Base-by-base conservation (phyloP, 2,888 invertebrate genomes). In the Drosophila mulleri region DNA sequence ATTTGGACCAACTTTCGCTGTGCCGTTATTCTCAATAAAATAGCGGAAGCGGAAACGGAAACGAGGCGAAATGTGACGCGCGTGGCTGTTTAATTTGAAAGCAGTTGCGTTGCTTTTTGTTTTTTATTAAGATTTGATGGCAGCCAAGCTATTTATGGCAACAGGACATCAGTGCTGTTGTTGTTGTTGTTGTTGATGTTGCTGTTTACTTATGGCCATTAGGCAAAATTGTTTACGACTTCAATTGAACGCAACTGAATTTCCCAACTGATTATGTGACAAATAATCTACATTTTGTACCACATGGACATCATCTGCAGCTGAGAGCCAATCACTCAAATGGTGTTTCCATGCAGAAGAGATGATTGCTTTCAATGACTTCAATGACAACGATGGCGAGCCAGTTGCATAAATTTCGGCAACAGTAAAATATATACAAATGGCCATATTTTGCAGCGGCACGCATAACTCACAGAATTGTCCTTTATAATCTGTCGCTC, bases 401-500 rank as follows among this genome's bases (percentile, higher is more conserved):
- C 53, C 65, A 73, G 48, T 57, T 72, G 89, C 81, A 84, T 78
- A 88, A 88, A 84, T 88, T 83, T 56, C 26, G 35, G 67, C 37
- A 75, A 12, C 42, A 68, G 52, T 70, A 59, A 23, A 53, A 23
- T 26, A 44, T 47, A 63, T 6, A 71, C 52, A 72, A 85, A 83
- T 80, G 72, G 71, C 68, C 78, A 83, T 80, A 83, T 88, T 75
- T 86, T 80, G 87, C 83, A 83, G 83, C 48, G 56, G 53, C 67
- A 62, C 58, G 45, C 63, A 54, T 58, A 73, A 44, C 47, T 69
- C 66, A 48, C 63, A 52, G 73, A 32, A 44, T 65, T 50, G 23
- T 39, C 58, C 57, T 50, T 65, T 70, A 85, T 85, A 83, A 83
- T 75, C 80, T 68, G 74, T 69, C 58, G 58, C 58, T 57, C 60